Percentiles rank a stretch among this genome's conserved stretches.
phyloP scores from a whole-genome alignment of 2,888 invertebrate species.

The Agapetus fuscipes region DNA sequence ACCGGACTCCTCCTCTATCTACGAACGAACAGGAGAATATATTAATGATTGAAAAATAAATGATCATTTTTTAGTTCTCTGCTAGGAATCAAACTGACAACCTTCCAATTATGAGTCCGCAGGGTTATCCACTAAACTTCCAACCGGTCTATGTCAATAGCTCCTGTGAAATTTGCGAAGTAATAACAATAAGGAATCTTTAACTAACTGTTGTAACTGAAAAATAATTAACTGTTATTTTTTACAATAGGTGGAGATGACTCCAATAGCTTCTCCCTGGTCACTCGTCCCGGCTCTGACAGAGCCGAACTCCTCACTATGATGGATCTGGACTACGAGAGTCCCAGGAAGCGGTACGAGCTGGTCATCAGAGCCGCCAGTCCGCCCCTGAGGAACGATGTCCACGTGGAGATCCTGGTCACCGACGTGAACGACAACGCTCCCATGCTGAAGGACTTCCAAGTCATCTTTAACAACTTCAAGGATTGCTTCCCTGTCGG shows the following conservation, averaged over 20 bases:
- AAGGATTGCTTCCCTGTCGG: conserved; percentile 89
- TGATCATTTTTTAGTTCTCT: too few species aligned
- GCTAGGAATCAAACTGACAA: too few species aligned
- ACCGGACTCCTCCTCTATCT: too few species aligned
- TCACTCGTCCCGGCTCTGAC: conserved; percentile 71
- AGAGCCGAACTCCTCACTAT: conserved; percentile 82
- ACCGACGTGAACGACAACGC: conserved; percentile 95
- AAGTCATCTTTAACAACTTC: conserved; percentile 92
- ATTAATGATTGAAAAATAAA: too few species aligned
- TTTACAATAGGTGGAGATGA: conserved; percentile 82
- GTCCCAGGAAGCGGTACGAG: conserved; percentile 82
- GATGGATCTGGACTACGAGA: conserved; percentile 92
- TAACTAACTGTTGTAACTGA: too few species aligned
- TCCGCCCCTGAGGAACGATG: conserved; percentile 80
- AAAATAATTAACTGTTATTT: too few species aligned
- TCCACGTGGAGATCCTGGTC: conserved; percentile 77
- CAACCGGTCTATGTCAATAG: too few species aligned
- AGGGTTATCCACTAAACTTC: too few species aligned
- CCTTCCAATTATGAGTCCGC: too few species aligned
- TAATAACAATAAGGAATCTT: too few species aligned
- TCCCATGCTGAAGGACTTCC: conserved; percentile 84
- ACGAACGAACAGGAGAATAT: too few species aligned
- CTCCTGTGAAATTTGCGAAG: too few species aligned
- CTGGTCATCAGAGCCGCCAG: conserved; percentile 84
- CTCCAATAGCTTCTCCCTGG: conserved; percentile 73